A percentile compares a stretch with the other conserved stretches of the same genome.
These are phyloP conservation scores for Bugula neritina DNA, from an alignment of 2,888 invertebrate genomes.

Conservation along the genomic window DNA sequence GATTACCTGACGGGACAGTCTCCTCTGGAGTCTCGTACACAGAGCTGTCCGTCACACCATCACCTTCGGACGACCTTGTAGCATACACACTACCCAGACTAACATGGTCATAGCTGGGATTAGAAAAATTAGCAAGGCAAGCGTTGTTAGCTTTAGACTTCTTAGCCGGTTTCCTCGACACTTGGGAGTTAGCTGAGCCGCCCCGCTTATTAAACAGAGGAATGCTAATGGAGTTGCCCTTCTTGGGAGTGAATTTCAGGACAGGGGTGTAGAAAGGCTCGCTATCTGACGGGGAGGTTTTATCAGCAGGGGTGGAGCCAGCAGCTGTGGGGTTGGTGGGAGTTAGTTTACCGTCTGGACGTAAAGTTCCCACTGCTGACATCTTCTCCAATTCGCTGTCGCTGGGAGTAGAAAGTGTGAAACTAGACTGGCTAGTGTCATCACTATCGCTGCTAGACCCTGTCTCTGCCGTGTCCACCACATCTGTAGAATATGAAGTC, in stretches of 20 bases:
- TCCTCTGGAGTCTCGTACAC: background rate
- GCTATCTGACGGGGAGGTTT: background rate
- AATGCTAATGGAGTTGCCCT: background rate
- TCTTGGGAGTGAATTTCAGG: background rate
- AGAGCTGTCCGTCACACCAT: background rate
- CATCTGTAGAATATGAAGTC: too few relatives aligned
- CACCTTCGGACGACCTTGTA: background rate
- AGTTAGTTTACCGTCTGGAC: constrained; percentile 19
- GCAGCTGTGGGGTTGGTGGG: background rate
- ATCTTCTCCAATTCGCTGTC: constrained; percentile 4
- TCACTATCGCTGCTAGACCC: background rate
- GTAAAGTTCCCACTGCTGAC: background rate
- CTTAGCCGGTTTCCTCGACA: background rate
- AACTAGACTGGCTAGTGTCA: constrained; percentile 5
- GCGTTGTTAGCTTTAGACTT: constrained; percentile 7
- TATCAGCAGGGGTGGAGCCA: background rate
- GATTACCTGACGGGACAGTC: too few relatives aligned
- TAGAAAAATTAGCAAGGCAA: background rate
- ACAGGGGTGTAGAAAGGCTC: constrained; percentile 23
- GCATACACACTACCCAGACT: background rate
- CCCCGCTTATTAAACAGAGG: background rate
- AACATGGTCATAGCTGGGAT: constrained; percentile 10
- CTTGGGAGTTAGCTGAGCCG: background rate
- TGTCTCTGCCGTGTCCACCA: background rate
- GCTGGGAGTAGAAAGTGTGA: constrained; percentile 13